Conservation (phyloP, 2,888 invertebrate species). For the Nymphalis c-album region DNA sequence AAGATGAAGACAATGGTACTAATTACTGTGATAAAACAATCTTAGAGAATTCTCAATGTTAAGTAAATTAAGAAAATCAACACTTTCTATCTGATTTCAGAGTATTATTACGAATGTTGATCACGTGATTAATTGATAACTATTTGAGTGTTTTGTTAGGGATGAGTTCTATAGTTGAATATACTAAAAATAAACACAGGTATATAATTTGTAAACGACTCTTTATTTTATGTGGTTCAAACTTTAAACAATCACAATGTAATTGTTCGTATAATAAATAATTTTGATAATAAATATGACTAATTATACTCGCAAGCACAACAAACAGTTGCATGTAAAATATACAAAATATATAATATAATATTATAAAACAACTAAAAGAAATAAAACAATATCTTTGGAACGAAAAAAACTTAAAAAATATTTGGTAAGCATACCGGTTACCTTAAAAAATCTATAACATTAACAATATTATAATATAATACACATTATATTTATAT, state of each 20-base stretch:
- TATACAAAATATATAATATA: conserved; percentile 46
- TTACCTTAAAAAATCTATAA: conserved; percentile 30
- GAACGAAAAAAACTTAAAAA: conserved; percentile 61
- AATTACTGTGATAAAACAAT: background rate
- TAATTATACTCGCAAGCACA: conserved; percentile 59
- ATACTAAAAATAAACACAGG: conserved; percentile 15
- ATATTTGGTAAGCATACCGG: conserved; percentile 53
- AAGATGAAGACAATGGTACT: conserved; percentile 2
- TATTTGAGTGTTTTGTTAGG: background rate
- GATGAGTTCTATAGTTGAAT: too few relatives aligned
- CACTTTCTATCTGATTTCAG: too few relatives aligned
- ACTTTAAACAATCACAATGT: conserved; percentile 54
- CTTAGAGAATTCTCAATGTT: background rate
- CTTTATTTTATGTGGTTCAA: conserved; percentile 59
- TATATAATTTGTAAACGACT: conserved; percentile 16
- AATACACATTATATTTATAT: conserved; percentile 28
- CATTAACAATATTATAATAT: conserved; percentile 33
- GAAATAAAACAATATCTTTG: conserved; percentile 66
- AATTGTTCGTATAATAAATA: conserved; percentile 53
- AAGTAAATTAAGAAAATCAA: too few relatives aligned
- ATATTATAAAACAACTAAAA: conserved; percentile 48
- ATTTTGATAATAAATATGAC: conserved; percentile 50
- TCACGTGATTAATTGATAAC: too few relatives aligned
- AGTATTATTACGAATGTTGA: too few relatives aligned
- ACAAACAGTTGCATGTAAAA: conserved; percentile 43